Percentiles rank a stretch among this genome's conserved stretches.
phyloP scores from a whole-genome alignment of 1,140 invertebrate genomes.

The Antheraea pernyi region DNA sequence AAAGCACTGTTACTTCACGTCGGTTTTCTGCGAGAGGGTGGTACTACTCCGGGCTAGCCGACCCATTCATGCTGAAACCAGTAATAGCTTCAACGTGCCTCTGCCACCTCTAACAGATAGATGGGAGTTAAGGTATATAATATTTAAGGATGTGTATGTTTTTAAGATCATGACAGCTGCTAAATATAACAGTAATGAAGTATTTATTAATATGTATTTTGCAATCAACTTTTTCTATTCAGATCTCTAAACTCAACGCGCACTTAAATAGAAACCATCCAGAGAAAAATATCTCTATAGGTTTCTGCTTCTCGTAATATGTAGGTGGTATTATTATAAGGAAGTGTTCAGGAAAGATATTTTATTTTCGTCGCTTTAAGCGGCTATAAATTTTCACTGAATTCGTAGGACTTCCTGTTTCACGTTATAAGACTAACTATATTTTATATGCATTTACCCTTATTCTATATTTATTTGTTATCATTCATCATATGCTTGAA shows the following conservation, averaged over 20 bases:
- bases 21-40: no score
- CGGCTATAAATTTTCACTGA: neutral
- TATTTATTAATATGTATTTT: neutral
- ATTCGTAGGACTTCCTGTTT: neutral
- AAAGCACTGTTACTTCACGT: no score
- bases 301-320: neutral
- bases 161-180: neutral
- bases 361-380: conserved; percentile 3
- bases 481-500: no score
- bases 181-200: neutral
- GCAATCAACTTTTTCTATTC: neutral
- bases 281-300: neutral
- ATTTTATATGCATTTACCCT: neutral
- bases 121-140: no score
- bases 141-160: no score
- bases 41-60: no score
- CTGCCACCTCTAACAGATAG: no score
- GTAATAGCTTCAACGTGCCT: no score
- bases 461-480: no score
- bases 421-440: neutral
- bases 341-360: neutral
- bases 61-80: no score
- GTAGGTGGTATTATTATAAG: neutral
- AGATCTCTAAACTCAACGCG: neutral
- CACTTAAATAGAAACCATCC: neutral